Evolutionary conservation across 35 echinoderm and acorn worm species (phyloP).

Genomic region (Apostichopus japonicus): DNA sequence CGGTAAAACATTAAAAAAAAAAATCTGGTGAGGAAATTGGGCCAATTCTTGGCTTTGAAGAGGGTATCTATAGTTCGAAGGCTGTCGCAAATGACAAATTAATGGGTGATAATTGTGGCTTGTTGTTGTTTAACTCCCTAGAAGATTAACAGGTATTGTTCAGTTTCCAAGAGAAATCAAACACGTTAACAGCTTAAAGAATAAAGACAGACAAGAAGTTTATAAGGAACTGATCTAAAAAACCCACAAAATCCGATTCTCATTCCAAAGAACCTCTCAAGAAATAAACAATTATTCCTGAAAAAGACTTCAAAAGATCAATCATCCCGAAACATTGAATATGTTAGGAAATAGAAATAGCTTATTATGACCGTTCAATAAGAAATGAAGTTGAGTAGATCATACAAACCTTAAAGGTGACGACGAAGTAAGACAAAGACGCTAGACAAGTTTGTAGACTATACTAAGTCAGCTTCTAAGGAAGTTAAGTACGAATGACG

Average conservation of each 20-base stretch:
- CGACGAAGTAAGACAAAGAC: too few relatives aligned
- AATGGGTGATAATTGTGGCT: slow-evolving; percentile 25
- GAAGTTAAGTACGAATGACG: too few relatives aligned
- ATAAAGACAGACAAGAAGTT: neutral
- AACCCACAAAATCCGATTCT: neutral
- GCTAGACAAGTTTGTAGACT: too few relatives aligned
- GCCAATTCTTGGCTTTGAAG: slow-evolving; percentile 38
- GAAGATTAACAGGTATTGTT: slow-evolving; percentile 33
- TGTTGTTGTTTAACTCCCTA: slow-evolving; percentile 23
- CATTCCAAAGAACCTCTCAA: too few relatives aligned
- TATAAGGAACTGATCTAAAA: neutral
- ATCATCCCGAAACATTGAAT: too few relatives aligned
- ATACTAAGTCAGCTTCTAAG: too few relatives aligned
- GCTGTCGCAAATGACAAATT: slow-evolving; percentile 28
- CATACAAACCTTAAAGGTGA: too few relatives aligned
- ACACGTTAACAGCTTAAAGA: neutral
- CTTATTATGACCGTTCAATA: too few relatives aligned
- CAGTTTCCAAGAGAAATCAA: slow-evolving; percentile 19
- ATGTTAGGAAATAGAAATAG: too few relatives aligned
- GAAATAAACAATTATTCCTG: too few relatives aligned
- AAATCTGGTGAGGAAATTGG: slow-evolving; percentile 20
- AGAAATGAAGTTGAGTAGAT: too few relatives aligned
- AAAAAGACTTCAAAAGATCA: too few relatives aligned
- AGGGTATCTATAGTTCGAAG: slow-evolving; percentile 37
- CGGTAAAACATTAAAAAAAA: slow-evolving; percentile 47